Conservation (phyloP, 2,797 vertebrate species). For the Glossophaga mutica region DNA sequence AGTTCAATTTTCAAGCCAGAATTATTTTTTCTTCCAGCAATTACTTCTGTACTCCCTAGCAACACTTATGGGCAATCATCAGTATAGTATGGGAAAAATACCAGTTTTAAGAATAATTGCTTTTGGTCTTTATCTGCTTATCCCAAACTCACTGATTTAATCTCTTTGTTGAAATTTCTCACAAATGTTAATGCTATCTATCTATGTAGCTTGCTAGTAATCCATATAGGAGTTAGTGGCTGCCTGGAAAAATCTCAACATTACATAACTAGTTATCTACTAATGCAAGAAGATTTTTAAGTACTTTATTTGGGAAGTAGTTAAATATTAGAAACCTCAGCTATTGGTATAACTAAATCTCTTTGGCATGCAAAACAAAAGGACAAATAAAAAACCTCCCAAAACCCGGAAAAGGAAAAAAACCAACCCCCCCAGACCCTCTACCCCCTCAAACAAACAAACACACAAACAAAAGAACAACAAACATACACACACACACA, state of each 20-base stretch:
- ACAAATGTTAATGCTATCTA: conserved; percentile 16
- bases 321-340: conserved; percentile 38
- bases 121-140: conserved; percentile 14
- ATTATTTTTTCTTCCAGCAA: conserved; percentile 35
- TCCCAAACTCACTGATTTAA: conserved; percentile 13
- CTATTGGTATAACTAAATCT: conserved; percentile 27
- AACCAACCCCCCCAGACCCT: too few relatives aligned
- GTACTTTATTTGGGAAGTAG: conserved; percentile 30
- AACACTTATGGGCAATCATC: conserved; percentile 1
- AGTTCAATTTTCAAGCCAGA: background rate
- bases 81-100: conserved; percentile 12
- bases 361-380: conserved; percentile 55
- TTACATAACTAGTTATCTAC: background rate
- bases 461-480: background rate
- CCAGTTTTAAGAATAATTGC: conserved; percentile 19
- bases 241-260: conserved; percentile 26
- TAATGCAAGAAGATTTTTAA: conserved; percentile 52
- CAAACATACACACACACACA: background rate
- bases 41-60: conserved; percentile 12
- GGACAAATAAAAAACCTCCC: background rate
- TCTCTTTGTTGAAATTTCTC: conserved; percentile 37
- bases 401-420: background rate
- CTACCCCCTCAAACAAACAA: background rate
- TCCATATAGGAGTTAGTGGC: background rate
- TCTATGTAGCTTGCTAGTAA: background rate